phyloP scores from a whole-genome alignment of 2,888 invertebrate species.

The Tanypteryx hageni region DNA sequence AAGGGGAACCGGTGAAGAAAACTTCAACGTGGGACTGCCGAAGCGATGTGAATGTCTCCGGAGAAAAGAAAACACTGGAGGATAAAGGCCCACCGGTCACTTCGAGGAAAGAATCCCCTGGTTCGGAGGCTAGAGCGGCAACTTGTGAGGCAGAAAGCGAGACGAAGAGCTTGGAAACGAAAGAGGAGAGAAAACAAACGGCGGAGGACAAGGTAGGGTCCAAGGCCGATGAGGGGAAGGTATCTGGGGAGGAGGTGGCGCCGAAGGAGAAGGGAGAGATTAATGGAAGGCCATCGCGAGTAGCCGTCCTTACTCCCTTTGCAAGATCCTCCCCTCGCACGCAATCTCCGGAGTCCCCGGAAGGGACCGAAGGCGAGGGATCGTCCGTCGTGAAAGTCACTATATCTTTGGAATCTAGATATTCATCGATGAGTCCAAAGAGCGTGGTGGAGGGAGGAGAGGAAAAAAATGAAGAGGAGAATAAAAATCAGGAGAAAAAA shows the following conservation, averaged over 20 bases:
- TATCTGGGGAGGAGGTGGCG: not conserved
- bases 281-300: not conserved
- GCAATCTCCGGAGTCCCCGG: not conserved
- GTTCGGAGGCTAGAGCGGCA: not conserved
- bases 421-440: not conserved
- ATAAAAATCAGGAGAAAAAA: not conserved
- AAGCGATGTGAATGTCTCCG: not conserved
- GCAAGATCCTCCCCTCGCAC: not conserved
- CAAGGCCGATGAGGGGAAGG: not conserved
- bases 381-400: not conserved
- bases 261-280: not conserved
- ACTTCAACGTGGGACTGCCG: not conserved
- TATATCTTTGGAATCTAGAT: not conserved
- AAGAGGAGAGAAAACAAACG: not conserved
- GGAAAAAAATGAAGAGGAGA: not conserved
- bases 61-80: not conserved
- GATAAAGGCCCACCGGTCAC: not conserved
- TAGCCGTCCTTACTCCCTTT: not conserved
- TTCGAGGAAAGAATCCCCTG: not conserved
- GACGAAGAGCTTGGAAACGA: not conserved
- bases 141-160: not conserved
- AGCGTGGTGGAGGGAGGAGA: not conserved
- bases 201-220: not conserved
- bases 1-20: not conserved
- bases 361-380: not conserved